Evolutionary conservation across 2,113 vertebrate genomes (phyloP), one percentile per base, ranked within the genome.

Genomic region (Toxostoma redivivum): DNA sequence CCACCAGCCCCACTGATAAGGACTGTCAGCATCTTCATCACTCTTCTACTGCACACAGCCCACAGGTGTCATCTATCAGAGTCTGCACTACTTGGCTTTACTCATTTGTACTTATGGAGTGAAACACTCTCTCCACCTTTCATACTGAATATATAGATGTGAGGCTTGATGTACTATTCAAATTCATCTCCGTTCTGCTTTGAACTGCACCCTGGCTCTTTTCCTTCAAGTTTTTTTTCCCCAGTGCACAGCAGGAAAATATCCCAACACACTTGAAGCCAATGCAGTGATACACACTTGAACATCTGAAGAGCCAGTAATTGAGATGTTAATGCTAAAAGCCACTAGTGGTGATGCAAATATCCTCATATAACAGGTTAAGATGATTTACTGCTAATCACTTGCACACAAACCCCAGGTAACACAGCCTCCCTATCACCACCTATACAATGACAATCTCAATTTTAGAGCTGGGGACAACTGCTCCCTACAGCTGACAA

Each of bases 381-480:
- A 65, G 31, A 45, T 62, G 15, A 71, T 86, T 81, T 82, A 14
- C 31, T 82, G 61, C 48, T 86, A 48, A 88, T 62, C 20, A 53
- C 22, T 66, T 58, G 48, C 33, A 58, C 19, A 15, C 10, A 66
- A 74, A 54, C 33, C 20, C 9, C 56, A 58, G 44, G 47, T 78
- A 73, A 70, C 21, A 64, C 0, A 3, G 8, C 3, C 9, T 2
- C 11, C 15, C 5, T 10, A 1, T 28, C 28, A 44, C 15, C 31
- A 66, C 12, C 22, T 62, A 20, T 23, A 70, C 12, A 20, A 37
- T 5, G 5, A 76, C 15, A 60, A 54, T 12, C 11, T 65, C 33
- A 42, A 1, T 50, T 82, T 71, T 28, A 38, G 28, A 70, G 11
- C 5, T 28, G 21, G 22, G 22, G 40, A 40, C 37, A 78, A 35